Percentiles rank a stretch among this genome's conserved stretches.
Evolutionary conservation across 2,797 vertebrate species (phyloP).

Genomic region (Artibeus jamaicensis): DNA sequence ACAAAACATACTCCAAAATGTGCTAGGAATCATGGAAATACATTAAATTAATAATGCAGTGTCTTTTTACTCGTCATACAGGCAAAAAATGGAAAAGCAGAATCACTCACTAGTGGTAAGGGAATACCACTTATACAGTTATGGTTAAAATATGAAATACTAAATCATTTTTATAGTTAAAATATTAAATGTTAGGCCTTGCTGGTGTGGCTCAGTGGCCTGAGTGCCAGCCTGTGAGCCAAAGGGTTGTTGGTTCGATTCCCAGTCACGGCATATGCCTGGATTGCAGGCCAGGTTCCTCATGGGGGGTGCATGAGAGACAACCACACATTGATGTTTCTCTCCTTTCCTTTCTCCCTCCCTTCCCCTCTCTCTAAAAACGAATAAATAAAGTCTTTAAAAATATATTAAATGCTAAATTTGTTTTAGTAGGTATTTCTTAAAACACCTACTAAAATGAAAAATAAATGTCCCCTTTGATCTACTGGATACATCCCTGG

Average conservation of each 20-base stretch:
- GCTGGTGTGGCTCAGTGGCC: too few species aligned
- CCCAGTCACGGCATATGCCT: too few species aligned
- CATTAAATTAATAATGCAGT: not conserved
- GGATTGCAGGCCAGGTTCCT: too few species aligned
- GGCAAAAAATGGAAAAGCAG: not conserved
- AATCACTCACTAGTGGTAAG: not conserved
- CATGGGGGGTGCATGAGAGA: too few species aligned
- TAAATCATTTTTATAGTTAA: not conserved
- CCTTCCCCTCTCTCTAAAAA: too few species aligned
- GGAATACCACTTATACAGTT: not conserved
- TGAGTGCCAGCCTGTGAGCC: too few species aligned
- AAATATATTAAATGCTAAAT: not conserved
- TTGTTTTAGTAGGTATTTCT: not conserved
- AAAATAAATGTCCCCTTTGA: not conserved
- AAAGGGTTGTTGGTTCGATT: too few species aligned
- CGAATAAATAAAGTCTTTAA: too few species aligned
- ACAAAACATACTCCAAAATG: not conserved
- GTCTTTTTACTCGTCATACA: not conserved
- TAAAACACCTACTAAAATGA: not conserved
- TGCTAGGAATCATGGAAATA: not conserved
- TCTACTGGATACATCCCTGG: not conserved
- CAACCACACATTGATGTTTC: too few species aligned
- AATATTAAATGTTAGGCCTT: not conserved
- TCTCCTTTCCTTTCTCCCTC: too few species aligned
- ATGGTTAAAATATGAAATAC: not conserved